Conservation (phyloP, 2,888 invertebrate species). For the Caenorhabditis panamensis region DNA sequence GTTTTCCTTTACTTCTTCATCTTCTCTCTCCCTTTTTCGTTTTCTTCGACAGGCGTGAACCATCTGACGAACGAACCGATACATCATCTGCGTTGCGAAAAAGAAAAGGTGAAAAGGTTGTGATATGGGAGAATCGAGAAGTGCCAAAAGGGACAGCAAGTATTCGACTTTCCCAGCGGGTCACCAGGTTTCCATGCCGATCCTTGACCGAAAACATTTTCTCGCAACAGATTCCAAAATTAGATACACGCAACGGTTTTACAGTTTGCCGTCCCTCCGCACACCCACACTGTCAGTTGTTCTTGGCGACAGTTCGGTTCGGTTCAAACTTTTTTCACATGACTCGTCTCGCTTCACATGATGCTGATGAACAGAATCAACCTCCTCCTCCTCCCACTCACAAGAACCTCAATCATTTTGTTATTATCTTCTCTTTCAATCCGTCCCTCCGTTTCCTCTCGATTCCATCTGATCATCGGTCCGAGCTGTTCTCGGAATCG, state of each 20-base stretch:
- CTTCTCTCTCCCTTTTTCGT: neutral
- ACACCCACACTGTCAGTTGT: neutral
- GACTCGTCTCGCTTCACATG: conserved; percentile 24
- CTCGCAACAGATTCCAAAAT: conserved; percentile 24
- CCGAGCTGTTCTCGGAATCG: conserved; percentile 10
- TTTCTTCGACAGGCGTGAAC: conserved; percentile 24
- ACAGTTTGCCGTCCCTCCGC: conserved; percentile 13
- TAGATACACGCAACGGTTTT: conserved; percentile 24
- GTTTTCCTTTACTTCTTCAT: conserved; percentile 2
- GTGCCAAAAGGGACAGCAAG: neutral
- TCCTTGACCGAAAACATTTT: conserved; percentile 11
- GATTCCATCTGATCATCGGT: neutral
- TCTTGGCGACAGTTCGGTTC: conserved; percentile 4
- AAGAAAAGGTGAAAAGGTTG: conserved; percentile 25
- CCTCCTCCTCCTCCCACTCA: neutral
- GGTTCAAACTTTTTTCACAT: conserved; percentile 32
- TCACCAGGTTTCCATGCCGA: conserved; percentile 6
- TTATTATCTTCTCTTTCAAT: conserved; percentile 2
- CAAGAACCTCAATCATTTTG: neutral
- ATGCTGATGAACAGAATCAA: neutral
- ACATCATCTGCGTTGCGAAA: conserved; percentile 30
- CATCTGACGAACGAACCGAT: conserved; percentile 18
- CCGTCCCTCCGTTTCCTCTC: neutral
- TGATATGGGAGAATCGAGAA: conserved; percentile 23
- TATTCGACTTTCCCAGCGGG: conserved; percentile 6